These are phyloP conservation scores for Radopholus similis DNA, from an alignment of 1,140 invertebrate genomes.

Conservation along the genomic window DNA sequence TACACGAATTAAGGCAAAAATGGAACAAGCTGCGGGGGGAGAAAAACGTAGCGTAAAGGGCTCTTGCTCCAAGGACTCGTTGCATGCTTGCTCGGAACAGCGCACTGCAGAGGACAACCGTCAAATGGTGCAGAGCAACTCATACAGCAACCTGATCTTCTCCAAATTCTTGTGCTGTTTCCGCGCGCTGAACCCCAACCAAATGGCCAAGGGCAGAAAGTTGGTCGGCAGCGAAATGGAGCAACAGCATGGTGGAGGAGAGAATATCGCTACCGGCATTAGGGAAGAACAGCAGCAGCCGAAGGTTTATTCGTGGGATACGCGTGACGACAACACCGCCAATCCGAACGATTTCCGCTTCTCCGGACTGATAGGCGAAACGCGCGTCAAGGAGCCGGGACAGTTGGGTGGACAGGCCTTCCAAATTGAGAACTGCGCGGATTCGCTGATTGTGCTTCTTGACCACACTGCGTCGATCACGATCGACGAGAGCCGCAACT, in stretches of 20 bases:
- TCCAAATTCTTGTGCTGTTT: conserved; percentile 23
- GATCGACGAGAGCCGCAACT: conserved; percentile 41
- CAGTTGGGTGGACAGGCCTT: conserved; percentile 38
- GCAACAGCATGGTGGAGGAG: background rate
- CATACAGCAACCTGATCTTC: background rate
- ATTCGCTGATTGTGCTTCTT: conserved; percentile 36
- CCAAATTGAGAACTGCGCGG: conserved; percentile 37
- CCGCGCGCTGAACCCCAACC: background rate
- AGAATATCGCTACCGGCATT: too few relatives aligned
- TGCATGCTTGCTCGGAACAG: background rate
- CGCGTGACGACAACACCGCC: conserved; percentile 19
- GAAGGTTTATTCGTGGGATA: conserved; percentile 4
- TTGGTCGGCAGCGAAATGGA: background rate
- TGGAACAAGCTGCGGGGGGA: background rate
- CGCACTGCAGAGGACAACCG: background rate
- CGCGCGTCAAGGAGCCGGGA: conserved; percentile 30
- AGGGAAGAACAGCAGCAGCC: background rate
- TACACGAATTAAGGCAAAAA: background rate
- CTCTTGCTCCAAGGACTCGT: background rate
- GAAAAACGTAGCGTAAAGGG: background rate
- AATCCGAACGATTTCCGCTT: conserved; percentile 26
- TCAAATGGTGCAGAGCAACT: conserved; percentile 6
- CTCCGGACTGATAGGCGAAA: conserved; percentile 10
- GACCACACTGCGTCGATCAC: conserved; percentile 36
- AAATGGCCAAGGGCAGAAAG: background rate